These are phyloP conservation scores for Drosophila lini DNA, from an alignment of 1,140 invertebrate genomes.

Conservation along the genomic window DNA sequence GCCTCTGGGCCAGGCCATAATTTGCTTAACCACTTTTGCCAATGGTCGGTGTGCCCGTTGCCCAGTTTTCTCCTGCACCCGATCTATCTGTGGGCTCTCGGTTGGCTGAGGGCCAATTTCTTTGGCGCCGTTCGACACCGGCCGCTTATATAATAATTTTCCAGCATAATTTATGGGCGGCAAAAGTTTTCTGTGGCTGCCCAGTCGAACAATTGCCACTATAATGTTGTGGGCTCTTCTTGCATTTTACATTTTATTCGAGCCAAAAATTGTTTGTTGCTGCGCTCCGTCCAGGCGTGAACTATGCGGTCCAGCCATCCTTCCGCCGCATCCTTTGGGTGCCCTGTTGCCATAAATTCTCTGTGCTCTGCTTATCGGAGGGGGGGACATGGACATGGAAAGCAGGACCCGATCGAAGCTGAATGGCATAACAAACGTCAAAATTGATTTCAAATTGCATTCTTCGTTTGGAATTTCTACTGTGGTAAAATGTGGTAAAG, in stretches of 20 bases:
- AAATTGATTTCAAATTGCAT: conserved; percentile 80
- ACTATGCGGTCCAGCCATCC: conserved; percentile 62
- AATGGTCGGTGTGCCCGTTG: conserved; percentile 42
- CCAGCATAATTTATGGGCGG: conserved; percentile 72
- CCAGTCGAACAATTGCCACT: conserved; percentile 75
- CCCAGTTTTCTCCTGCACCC: background rate
- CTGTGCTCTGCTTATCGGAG: conserved; percentile 59
- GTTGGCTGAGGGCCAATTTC: conserved; percentile 72
- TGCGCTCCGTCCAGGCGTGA: conserved; percentile 60
- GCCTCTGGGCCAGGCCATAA: conserved; percentile 69
- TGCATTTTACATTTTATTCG: conserved; percentile 72
- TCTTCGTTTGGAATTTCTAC: conserved; percentile 33
- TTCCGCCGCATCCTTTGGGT: conserved; percentile 16
- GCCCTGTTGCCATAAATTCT: conserved; percentile 64
- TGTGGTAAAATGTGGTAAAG: conserved; percentile 6
- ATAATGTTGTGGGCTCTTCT: conserved; percentile 65
- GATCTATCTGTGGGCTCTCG: conserved; percentile 10
- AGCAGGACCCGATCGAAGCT: conserved; percentile 37
- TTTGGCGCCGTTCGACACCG: conserved; percentile 66
- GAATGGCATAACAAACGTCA: conserved; percentile 56
- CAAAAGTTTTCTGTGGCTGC: conserved; percentile 79
- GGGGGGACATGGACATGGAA: conserved; percentile 41
- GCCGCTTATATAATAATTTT: conserved; percentile 80
- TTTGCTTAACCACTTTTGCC: conserved; percentile 76
- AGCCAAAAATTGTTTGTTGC: conserved; percentile 67